phyloP scores from a whole-genome alignment of 2,888 invertebrate genomes.

The Limnephilus auricula region DNA sequence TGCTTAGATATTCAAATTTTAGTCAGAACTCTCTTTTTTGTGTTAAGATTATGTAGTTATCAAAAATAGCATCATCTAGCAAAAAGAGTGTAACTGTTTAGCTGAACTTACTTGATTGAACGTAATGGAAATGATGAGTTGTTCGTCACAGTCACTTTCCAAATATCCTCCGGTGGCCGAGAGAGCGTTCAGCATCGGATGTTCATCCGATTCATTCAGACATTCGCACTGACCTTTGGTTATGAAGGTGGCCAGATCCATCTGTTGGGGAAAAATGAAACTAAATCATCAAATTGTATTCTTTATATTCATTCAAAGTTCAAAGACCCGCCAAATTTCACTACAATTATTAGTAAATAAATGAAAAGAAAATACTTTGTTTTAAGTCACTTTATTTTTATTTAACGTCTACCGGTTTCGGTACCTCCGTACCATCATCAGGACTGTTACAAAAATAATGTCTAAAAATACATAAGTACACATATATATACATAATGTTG shows the following conservation, averaged over 20 bases:
- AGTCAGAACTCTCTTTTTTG: background rate
- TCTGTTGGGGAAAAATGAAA: constrained; percentile 78
- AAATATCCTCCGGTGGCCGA: constrained; percentile 83
- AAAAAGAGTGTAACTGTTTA: background rate
- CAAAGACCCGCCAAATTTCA: constrained; percentile 14
- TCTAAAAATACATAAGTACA: too few relatives aligned
- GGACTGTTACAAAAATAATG: too few relatives aligned
- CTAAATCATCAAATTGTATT: background rate
- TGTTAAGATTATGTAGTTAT: background rate
- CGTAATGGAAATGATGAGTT: constrained; percentile 91
- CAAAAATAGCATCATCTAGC: too few relatives aligned
- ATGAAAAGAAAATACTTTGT: too few relatives aligned
- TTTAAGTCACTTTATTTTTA: too few relatives aligned
- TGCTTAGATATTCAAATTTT: too few relatives aligned
- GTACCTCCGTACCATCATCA: too few relatives aligned
- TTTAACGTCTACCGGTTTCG: too few relatives aligned
- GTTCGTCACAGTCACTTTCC: constrained; percentile 96
- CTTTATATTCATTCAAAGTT: background rate
- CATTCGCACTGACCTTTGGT: constrained; percentile 95
- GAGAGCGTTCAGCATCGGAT: constrained; percentile 87
- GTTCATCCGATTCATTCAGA: constrained; percentile 96
- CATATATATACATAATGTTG: too few relatives aligned
- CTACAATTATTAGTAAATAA: too few relatives aligned
- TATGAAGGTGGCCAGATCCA: constrained; percentile 92
- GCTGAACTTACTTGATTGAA: constrained; percentile 82